Evolutionary conservation across 2,888 invertebrate genomes (phyloP).

Genomic region (Argyresthia albistria): DNA sequence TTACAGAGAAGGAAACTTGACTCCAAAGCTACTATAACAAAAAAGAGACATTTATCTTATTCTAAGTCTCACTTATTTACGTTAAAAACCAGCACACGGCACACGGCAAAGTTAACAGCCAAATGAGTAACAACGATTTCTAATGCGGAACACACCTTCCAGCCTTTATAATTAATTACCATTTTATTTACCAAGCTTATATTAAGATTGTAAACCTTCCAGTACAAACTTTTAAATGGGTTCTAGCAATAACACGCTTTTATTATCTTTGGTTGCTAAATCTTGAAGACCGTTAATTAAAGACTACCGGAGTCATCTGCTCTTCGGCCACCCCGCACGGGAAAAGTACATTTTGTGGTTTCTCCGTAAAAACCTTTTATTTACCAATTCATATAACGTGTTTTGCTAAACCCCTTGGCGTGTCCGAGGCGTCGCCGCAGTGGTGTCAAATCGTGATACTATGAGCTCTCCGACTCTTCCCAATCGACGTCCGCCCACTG

Average conservation of each 20-base stretch:
- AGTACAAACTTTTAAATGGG: too few species aligned
- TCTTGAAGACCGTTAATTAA: too few species aligned
- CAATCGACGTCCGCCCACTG: slow-evolving; percentile 93
- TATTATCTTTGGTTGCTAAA: too few species aligned
- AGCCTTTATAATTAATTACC: background rate
- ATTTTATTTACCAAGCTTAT: background rate
- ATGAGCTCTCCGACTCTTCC: slow-evolving; percentile 76
- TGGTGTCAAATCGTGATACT: slow-evolving; percentile 44
- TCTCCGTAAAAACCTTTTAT: too few species aligned
- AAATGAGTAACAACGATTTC: slow-evolving; percentile 20
- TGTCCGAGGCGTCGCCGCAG: slow-evolving; percentile 40
- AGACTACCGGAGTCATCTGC: too few species aligned
- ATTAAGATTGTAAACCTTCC: too few species aligned
- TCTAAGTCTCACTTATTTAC: slow-evolving; percentile 53
- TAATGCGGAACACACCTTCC: background rate
- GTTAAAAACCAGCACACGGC: slow-evolving; percentile 40
- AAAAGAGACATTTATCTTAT: slow-evolving; percentile 21
- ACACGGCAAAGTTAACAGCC: slow-evolving; percentile 41
- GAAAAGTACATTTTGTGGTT: too few species aligned
- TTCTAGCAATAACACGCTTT: too few species aligned
- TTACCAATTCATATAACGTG: too few species aligned
- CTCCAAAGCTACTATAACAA: slow-evolving; percentile 7
- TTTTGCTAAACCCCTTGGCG: background rate
- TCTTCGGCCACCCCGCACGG: too few species aligned
- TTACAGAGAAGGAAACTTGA: background rate